Evolutionary conservation across 2,888 invertebrate species (phyloP), one percentile per base, ranked within the genome.

Genomic region (Allygus modestus): DNA sequence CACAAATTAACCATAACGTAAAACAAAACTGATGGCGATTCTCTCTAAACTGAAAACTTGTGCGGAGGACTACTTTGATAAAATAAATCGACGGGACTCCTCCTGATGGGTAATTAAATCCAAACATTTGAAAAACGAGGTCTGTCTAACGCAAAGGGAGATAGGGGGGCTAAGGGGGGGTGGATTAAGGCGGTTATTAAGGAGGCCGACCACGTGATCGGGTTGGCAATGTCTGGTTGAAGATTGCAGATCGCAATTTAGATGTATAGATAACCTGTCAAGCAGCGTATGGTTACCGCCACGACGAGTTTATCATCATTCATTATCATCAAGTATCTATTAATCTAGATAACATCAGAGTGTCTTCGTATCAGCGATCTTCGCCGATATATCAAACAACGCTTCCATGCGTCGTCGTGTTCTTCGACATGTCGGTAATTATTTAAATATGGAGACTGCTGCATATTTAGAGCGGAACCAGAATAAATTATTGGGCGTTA

Each of bases 271-370:
- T 79, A 79, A 79, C 79, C 79, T 37, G 79, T 46, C 77, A 46
- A 43, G n/a, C 33, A 33, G 71, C 73, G 69, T 43, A 73, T 20
- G 77, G 73, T 28, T 71, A 31, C 37, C 15, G 73, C 26, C 23
- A 7, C 51, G 37, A 31, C 58, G 41, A 28, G 79, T 79, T 54
- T 58, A 58, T 79, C 79, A 54, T 79, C 79, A 79, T 79, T 79
- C 79, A 79, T 79, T 58, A 79, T 79, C 79, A 37, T 79, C 79
- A 58, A 79, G 79, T 79, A 79, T 79, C 79, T 79, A 79, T 79
- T 79, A 79, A 79, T 79, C 79, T 79, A 79, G 79, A 79, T 79
- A 79, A 54, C n/a, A 79, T 79, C 79, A n/a, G 51, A 17, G 54
- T 17, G 20, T 31, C 33, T 1, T 23, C 20, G 9, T 77, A 43